Conservation (phyloP, 2,888 invertebrate genomes). For the Athalia cordata region DNA sequence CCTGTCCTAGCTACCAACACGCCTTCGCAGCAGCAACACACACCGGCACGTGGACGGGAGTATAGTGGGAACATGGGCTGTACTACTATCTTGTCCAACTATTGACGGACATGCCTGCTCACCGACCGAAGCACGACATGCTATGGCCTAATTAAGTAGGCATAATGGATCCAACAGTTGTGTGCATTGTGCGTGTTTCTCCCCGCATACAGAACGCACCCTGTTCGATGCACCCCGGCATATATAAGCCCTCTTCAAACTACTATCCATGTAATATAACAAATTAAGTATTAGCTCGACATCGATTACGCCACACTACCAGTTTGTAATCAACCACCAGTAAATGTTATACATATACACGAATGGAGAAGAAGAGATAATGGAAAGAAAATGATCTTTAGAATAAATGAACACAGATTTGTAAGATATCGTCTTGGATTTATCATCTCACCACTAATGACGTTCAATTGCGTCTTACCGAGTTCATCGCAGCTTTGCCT, state of each 20-base stretch:
- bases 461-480: neutral
- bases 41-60: neutral
- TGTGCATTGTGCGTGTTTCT: slow-evolving; percentile 58
- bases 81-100: slow-evolving; percentile 59
- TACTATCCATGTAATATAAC: slow-evolving; percentile 4
- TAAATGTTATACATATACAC: neutral
- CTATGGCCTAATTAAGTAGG: slow-evolving; percentile 67
- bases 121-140: slow-evolving; percentile 36
- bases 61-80: neutral
- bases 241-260: slow-evolving; percentile 8
- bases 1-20: no score
- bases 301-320: neutral
- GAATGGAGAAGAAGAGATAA: no score
- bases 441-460: no score
- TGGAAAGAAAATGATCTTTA: neutral
- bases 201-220: neutral
- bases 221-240: neutral
- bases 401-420: no score
- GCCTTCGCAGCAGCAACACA: neutral
- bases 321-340: neutral
- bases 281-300: neutral
- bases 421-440: no score
- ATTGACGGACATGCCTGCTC: slow-evolving; percentile 47
- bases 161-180: slow-evolving; percentile 70
- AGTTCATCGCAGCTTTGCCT: neutral